phyloP scores from a whole-genome alignment of 1,140 invertebrate genomes.

The Scaptodrosophila lebanonensis region DNA sequence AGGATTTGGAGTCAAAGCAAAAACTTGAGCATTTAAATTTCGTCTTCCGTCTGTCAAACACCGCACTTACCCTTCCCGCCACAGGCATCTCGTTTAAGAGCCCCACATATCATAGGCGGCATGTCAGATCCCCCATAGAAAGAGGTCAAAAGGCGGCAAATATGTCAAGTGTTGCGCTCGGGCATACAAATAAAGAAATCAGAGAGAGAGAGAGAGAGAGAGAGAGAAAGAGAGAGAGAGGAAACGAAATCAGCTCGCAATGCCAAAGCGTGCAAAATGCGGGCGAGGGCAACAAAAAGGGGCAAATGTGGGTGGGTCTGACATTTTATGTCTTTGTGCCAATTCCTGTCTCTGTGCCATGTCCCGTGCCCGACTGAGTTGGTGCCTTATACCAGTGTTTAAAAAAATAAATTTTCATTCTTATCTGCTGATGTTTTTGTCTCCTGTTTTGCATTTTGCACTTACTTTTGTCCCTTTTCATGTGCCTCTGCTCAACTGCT shows the following conservation, averaged over 20 bases:
- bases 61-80: slow-evolving; percentile 26
- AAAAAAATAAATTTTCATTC: slow-evolving; percentile 64
- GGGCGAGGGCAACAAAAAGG: slow-evolving; percentile 24
- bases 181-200: background rate
- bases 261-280: too few relatives aligned
- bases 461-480: slow-evolving; percentile 62
- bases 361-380: too few relatives aligned
- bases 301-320: background rate
- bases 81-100: slow-evolving; percentile 52
- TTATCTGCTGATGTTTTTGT: slow-evolving; percentile 49
- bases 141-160: slow-evolving; percentile 71
- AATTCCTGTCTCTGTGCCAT: slow-evolving; percentile 12
- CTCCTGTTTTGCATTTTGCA: slow-evolving; percentile 35
- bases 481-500: slow-evolving; percentile 28
- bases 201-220: slow-evolving; percentile 17
- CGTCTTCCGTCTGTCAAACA: slow-evolving; percentile 53
- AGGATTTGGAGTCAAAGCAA: slow-evolving; percentile 32
- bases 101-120: slow-evolving; percentile 29
- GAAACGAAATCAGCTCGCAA: too few relatives aligned
- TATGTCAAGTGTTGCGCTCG: slow-evolving; percentile 58
- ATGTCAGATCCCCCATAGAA: slow-evolving; percentile 26
- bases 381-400: background rate
- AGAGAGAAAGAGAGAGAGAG: slow-evolving; percentile 27
- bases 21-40: slow-evolving; percentile 62
- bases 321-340: slow-evolving; percentile 25